These are phyloP conservation scores for Cetonia aurata DNA, from an alignment of 2,888 invertebrate species.

Conservation along the genomic window DNA sequence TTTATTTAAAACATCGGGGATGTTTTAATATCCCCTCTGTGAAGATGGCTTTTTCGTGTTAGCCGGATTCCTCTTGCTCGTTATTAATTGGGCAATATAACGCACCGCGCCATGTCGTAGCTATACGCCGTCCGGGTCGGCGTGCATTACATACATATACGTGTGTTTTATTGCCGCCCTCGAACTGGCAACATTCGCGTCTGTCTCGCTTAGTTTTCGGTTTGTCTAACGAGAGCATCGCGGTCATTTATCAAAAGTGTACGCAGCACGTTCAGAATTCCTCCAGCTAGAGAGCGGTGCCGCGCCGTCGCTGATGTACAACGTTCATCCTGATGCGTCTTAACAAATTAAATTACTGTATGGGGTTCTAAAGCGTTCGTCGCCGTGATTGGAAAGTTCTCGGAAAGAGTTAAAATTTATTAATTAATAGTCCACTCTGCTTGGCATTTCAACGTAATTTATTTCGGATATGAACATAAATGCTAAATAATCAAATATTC, in stretches of 20 bases:
- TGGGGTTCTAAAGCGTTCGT: neutral
- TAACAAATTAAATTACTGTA: conserved; percentile 9
- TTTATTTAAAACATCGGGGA: conserved; percentile 55
- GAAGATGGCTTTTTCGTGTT: conserved; percentile 66
- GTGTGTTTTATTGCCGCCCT: conserved; percentile 58
- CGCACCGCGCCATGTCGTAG: conserved; percentile 56
- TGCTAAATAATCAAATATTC: no score
- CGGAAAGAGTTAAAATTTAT: no score
- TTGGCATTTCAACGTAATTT: no score
- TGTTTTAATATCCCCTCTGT: conserved; percentile 64
- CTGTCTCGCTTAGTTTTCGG: conserved; percentile 54
- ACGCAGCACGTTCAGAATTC: conserved; percentile 1
- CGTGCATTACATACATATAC: no score
- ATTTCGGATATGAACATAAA: no score
- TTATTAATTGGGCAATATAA: conserved; percentile 66
- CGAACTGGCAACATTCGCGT: conserved; percentile 54
- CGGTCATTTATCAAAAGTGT: conserved; percentile 56
- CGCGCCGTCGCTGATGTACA: neutral
- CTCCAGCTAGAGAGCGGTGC: neutral
- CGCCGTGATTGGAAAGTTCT: no score
- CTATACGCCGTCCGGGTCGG: conserved; percentile 45
- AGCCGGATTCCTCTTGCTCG: conserved; percentile 62
- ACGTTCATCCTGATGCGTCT: conserved; percentile 31
- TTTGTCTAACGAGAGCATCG: conserved; percentile 60
- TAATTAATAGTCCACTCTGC: no score